phyloP scores from a whole-genome alignment of 2,797 vertebrate species.

The Alauda arvensis region DNA sequence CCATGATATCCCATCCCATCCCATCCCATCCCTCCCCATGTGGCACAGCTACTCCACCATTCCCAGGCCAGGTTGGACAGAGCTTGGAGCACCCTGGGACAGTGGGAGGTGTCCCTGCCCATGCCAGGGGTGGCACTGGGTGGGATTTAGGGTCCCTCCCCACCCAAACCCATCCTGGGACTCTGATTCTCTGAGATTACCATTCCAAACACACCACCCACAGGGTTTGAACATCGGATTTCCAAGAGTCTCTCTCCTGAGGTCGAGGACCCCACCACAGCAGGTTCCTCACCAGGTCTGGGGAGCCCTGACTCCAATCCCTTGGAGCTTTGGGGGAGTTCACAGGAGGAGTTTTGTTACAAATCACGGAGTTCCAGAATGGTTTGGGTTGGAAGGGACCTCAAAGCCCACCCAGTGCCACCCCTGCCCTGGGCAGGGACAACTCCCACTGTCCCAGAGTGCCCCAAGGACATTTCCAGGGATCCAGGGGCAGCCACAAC shows the following conservation, averaged over 20 bases:
- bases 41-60: rapidly evolving
- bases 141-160: not conserved
- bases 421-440: no score
- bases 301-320: not conserved
- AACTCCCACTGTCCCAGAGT: no score
- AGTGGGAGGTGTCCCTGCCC: not conserved
- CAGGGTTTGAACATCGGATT: rapidly evolving
- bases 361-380: not conserved
- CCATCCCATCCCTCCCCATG: rapidly evolving
- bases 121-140: not conserved
- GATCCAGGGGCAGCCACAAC: no score
- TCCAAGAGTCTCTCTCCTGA: not conserved
- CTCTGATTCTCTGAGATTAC: not conserved
- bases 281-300: not conserved
- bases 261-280: rapidly evolving
- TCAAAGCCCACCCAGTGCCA: no score
- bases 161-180: not conserved
- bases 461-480: no score
- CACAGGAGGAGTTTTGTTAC: not conserved
- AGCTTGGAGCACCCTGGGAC: not conserved
- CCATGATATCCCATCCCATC: no score
- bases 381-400: not conserved
- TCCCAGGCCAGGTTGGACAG: not conserved
- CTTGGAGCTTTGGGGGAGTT: not conserved
- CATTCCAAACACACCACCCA: rapidly evolving